Evolutionary conservation across 2,888 invertebrate species (phyloP).

Genomic region (Xestoiulus laeticollis): DNA sequence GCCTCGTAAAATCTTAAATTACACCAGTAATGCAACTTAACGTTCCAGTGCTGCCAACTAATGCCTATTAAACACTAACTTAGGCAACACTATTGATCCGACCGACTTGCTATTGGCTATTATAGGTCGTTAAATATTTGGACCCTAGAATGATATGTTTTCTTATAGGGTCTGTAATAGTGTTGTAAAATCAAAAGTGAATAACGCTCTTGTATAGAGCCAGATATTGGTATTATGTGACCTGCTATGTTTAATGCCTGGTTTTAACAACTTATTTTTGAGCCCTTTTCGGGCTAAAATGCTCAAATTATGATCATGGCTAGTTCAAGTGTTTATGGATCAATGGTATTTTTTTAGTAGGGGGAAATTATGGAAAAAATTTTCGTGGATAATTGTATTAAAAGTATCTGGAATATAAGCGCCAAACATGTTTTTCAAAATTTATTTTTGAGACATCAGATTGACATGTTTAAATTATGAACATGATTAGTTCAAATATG

Average conservation of each 20-base stretch:
- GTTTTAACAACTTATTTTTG: no score
- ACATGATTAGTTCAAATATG: no score
- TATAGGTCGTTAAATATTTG: background rate
- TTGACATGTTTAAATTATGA: no score
- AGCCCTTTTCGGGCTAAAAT: no score
- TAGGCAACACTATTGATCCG: slow-evolving; percentile 7
- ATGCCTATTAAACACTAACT: slow-evolving; percentile 22
- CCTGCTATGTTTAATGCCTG: background rate
- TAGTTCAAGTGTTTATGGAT: no score
- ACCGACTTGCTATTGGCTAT: background rate
- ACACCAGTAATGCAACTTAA: background rate
- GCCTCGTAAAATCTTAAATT: slow-evolving; percentile 21
- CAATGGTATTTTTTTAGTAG: no score
- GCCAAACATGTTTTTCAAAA: no score
- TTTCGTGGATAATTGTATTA: no score
- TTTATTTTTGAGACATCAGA: no score
- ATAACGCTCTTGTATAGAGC: background rate
- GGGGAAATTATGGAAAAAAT: no score
- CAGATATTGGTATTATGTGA: background rate
- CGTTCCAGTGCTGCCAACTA: slow-evolving; percentile 1
- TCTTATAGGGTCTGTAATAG: background rate
- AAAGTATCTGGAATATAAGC: no score
- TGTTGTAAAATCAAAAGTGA: slow-evolving; percentile 9
- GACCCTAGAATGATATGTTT: background rate
- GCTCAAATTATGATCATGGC: no score